A percentile compares a stretch with the other conserved stretches of the same genome.
These are phyloP conservation scores for Colius striatus DNA, from an alignment of 2,113 vertebrate species.

Conservation along the genomic window DNA sequence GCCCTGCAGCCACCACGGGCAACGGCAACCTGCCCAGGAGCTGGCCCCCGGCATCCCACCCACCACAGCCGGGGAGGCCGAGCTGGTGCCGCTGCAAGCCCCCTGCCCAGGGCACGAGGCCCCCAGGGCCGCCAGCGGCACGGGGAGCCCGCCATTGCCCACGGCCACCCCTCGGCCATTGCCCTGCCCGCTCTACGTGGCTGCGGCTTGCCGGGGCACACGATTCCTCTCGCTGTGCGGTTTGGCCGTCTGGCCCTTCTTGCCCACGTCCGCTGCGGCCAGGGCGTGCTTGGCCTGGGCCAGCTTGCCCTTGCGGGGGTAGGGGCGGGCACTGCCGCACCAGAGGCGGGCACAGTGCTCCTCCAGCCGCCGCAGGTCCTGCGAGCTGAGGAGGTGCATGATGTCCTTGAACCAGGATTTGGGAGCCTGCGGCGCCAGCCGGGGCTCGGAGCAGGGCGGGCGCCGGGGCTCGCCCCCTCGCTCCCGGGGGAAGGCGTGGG, in stretches of 20 bases:
- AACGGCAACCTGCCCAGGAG: not conserved
- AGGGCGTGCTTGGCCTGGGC: conserved; percentile 85
- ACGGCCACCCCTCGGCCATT: fast-evolving
- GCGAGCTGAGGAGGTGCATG: conserved; percentile 88
- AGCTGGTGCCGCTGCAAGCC: not conserved
- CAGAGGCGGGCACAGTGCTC: conserved; percentile 92
- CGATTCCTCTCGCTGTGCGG: conserved; percentile 82
- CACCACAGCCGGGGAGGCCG: fast-evolving
- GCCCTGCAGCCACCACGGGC: not conserved
- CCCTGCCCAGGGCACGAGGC: not conserved
- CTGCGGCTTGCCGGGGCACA: conserved; percentile 83
- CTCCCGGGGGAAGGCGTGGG: conserved; percentile 73
- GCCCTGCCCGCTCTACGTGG: conserved; percentile 33
- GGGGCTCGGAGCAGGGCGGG: conserved; percentile 35
- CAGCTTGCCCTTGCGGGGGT: conserved; percentile 84
- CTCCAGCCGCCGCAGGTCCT: conserved; percentile 83
- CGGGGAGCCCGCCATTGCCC: not conserved
- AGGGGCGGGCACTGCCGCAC: conserved; percentile 78
- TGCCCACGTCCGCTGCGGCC: conserved; percentile 78
- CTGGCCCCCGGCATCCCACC: not conserved
- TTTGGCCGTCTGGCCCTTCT: conserved; percentile 81
- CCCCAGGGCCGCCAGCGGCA: not conserved
- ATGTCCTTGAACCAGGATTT: conserved; percentile 93
- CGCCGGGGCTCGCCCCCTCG: not conserved
- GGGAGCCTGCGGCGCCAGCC: conserved; percentile 55